A percentile compares a stretch with the other conserved stretches of the same genome.
Evolutionary conservation across 2,888 invertebrate genomes (phyloP).

Genomic region (Micoletzkya japonica): DNA sequence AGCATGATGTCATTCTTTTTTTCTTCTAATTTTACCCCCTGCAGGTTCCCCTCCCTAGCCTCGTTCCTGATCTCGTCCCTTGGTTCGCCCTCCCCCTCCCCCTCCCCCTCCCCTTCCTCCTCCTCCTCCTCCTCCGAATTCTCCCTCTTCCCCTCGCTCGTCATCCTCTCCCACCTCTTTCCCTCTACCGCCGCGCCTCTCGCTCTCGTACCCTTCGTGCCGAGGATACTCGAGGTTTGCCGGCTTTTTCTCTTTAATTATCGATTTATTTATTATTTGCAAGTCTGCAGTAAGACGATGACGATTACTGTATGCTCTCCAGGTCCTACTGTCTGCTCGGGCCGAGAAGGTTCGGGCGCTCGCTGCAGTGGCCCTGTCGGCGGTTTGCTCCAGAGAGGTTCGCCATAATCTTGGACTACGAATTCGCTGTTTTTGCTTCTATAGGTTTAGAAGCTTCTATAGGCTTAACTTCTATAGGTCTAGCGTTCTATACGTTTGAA

Average conservation of each 20-base stretch:
- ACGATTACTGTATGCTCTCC: not conserved
- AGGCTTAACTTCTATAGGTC: too few relatives aligned
- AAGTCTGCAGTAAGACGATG: not conserved
- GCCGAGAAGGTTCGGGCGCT: slow-evolving; percentile 45
- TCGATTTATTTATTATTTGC: not conserved
- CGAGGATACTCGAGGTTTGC: slow-evolving; percentile 11
- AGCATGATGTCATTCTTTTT: too few relatives aligned
- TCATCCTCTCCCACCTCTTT: slow-evolving; percentile 23
- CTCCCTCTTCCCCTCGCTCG: slow-evolving; percentile 26
- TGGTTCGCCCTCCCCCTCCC: not conserved
- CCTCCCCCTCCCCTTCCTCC: too few relatives aligned
- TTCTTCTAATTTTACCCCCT: too few relatives aligned
- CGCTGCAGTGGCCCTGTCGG: slow-evolving; percentile 45
- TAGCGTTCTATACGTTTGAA: too few relatives aligned
- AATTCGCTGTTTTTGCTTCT: too few relatives aligned
- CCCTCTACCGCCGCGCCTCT: slow-evolving; percentile 13
- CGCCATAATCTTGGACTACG: not conserved
- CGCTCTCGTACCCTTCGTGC: slow-evolving; percentile 24
- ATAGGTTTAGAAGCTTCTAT: too few relatives aligned
- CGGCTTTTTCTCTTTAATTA: not conserved
- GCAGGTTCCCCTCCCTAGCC: slow-evolving; percentile 14
- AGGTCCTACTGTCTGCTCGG: slow-evolving; percentile 19
- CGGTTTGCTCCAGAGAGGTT: slow-evolving; percentile 42
- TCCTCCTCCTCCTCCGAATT: not conserved
- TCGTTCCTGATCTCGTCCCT: slow-evolving; percentile 17